A percentile compares a stretch with the other conserved stretches of the same genome.
These are phyloP conservation scores for Andrena chrysosceles DNA, from an alignment of 2,888 invertebrate genomes.

Conservation along the genomic window DNA sequence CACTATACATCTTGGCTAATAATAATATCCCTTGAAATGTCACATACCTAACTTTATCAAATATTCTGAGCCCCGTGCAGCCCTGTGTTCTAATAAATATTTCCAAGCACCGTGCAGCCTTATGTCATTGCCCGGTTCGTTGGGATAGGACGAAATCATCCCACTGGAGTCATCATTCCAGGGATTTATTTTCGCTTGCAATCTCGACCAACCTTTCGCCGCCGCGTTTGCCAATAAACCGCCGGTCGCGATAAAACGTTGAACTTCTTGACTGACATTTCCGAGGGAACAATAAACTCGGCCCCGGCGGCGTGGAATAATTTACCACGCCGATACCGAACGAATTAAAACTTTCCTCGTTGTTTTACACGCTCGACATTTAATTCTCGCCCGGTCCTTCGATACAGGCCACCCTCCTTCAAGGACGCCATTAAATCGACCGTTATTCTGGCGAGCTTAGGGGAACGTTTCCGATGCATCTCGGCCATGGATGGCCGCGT, in stretches of 20 bases:
- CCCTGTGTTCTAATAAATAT: too few species aligned
- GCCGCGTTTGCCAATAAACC: constrained; percentile 26
- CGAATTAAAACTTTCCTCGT: constrained; percentile 11
- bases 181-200: constrained; percentile 11
- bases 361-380: not conserved
- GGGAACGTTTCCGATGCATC: not conserved
- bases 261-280: constrained; percentile 52
- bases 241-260: constrained; percentile 31
- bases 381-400: not conserved
- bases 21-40: too few species aligned
- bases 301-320: not conserved
- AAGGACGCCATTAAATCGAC: not conserved
- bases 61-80: too few species aligned
- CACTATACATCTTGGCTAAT: too few species aligned
- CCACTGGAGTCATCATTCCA: not conserved
- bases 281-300: constrained; percentile 4
- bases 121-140: too few species aligned
- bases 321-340: not conserved
- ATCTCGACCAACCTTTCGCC: constrained; percentile 5
- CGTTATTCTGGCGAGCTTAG: not conserved
- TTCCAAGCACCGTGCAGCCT: too few species aligned
- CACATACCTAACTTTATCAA: too few species aligned
- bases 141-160: not conserved
- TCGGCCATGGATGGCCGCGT: constrained; percentile 8
- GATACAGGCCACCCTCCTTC: not conserved